Evolutionary conservation across 2,113 vertebrate genomes (phyloP).

Genomic region (Talpa occidentalis): DNA sequence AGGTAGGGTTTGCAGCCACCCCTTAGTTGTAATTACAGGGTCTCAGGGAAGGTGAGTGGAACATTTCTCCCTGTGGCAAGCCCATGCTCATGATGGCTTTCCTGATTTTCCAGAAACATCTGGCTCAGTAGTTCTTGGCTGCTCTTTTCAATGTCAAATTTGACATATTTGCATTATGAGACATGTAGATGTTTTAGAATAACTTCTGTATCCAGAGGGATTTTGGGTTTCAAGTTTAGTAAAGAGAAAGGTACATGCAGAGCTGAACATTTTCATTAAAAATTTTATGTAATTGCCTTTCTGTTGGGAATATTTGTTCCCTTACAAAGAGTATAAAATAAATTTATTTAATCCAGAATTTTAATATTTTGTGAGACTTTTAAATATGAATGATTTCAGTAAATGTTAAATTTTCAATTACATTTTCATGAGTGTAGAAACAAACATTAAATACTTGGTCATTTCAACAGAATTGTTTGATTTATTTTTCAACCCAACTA

Average conservation of each 20-base stretch:
- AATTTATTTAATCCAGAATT: not conserved
- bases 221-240: conserved; percentile 23
- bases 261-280: not conserved
- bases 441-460: not conserved
- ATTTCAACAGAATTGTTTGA: not conserved
- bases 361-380: not conserved
- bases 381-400: not conserved
- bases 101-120: not conserved
- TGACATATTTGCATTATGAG: conserved; percentile 55
- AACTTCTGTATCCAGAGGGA: not conserved
- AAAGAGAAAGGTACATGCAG: not conserved
- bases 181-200: conserved; percentile 33
- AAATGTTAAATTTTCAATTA: not conserved
- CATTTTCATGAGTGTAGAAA: conserved; percentile 9
- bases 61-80: not conserved
- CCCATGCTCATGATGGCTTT: not conserved
- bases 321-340: not conserved
- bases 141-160: conserved; percentile 44
- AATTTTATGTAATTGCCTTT: conserved; percentile 9
- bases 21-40: not conserved
- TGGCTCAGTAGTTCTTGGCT: conserved; percentile 15
- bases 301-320: not conserved
- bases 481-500: not conserved
- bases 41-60: not conserved
- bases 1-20: not conserved